Conservation (phyloP, 2,888 invertebrate species). For the Ctena decussata region DNA sequence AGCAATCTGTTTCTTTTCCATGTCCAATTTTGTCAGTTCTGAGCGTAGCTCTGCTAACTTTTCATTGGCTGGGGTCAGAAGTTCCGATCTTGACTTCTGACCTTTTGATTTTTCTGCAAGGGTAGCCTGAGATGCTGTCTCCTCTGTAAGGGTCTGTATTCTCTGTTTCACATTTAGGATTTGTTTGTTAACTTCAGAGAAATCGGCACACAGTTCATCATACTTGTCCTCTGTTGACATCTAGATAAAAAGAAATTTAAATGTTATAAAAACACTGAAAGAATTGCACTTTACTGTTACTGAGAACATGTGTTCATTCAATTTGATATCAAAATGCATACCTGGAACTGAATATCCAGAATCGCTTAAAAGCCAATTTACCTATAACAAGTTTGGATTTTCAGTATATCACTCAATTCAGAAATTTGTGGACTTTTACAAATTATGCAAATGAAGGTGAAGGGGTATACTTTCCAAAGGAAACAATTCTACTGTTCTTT, state of each 20-base stretch:
- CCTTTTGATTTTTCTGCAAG: constrained; percentile 65
- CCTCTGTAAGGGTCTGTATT: constrained; percentile 71
- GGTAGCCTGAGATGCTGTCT: constrained; percentile 69
- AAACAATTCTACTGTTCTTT: too few species aligned
- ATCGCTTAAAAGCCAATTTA: too few species aligned
- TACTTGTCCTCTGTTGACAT: constrained; percentile 73
- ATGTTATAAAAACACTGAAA: not conserved
- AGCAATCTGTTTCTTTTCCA: constrained; percentile 72
- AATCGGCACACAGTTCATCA: constrained; percentile 80
- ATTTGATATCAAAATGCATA: too few species aligned
- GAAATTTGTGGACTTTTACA: too few species aligned
- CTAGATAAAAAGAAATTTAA: constrained; percentile 19
- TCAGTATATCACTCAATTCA: too few species aligned
- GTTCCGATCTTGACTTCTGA: constrained; percentile 52
- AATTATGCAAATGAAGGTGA: too few species aligned
- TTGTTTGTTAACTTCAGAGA: constrained; percentile 73
- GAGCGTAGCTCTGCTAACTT: constrained; percentile 64
- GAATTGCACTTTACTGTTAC: too few species aligned
- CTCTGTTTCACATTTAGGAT: constrained; percentile 71
- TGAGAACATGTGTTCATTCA: too few species aligned
- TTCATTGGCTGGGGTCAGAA: constrained; percentile 55
- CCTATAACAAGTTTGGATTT: too few species aligned
- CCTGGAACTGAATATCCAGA: too few species aligned
- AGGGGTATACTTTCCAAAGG: too few species aligned
- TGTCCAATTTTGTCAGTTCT: constrained; percentile 69